Evolutionary conservation across 2,888 invertebrate genomes (phyloP), one percentile per base, ranked within the genome.

Genomic region (Agrochola lota): DNA sequence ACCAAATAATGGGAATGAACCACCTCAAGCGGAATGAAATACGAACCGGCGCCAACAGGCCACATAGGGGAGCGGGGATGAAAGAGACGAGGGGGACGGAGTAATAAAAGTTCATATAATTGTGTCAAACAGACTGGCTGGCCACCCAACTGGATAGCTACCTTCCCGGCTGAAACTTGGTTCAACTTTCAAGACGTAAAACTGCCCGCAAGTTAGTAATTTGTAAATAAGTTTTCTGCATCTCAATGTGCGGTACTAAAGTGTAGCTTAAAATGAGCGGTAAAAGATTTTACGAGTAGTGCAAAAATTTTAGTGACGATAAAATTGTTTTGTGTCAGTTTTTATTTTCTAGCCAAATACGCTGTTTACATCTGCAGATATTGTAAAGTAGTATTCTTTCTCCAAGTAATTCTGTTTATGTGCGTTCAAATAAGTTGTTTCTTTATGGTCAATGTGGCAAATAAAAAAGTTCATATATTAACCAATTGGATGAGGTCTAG

Each of bases 11-110:
- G 78, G 67, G n/a, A 78, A 77, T 80, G 72, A 73, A 84, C 67
- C 81, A 74, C 74, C 77, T 87, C 77, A 57, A 82, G 82, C 78
- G 78, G 80, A 87, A 85, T 77, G 73, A 78, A 87, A 79, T 76
- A 77, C 81, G 78, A 79, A 43, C 57, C 63, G 81, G 83, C 78
- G 86, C 77, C 80, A 71, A n/a, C 57, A 7, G 64, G 11, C 63
- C n/a, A 15, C 49, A 20, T 52, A 26, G 43, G 26, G 57, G n/a
- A 43, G 26, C 9, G 9, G 30, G 57, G 20, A 4, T 35, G 20
- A 17, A 11, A 17, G 26, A 23, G 35, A 46, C 6, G 57, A 26
- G 17, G 7, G 26, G 9, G 30, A 20, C 30, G 20, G 35, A 35
- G 43, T 68, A 57, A 85, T 85, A 85, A 85, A 85, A 85, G 78